Base-by-base conservation (phyloP, 2,797 vertebrate species). In the Pangasius macronema region DNA sequence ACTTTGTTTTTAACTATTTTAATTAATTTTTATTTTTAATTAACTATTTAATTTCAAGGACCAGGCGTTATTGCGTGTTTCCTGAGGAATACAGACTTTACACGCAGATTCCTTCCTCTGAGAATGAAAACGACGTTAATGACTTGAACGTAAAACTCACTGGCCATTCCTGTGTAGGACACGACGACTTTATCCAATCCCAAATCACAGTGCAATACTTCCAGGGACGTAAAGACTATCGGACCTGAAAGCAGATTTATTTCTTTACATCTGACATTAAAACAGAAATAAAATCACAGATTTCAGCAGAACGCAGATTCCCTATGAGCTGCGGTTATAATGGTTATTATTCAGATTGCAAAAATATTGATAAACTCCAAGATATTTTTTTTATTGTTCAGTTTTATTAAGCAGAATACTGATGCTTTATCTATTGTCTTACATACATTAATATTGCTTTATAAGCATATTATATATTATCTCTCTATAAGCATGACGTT, bases 371-470 rank as follows among this genome's bases (percentile, higher is more conserved):
- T 63, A n/a, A 10, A 65, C 11, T 27, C 6, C 8, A 0, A 55
- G 14, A 55, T 55, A 63, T 61, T 24, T 59, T 59, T 27, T 24
- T 27, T 61, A 24, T 9, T 27, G 0, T 61, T 10, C 22, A 27
- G 22, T 61, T 61, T 59, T 59, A 55, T 49, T 49, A 49, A 49
- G 16, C 13, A 59, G 57, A 8, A 61, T 61, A 61, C 1, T 61
- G 8, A 61, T 61, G 59, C 22, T 61, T 61, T 61, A 59, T 59
- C 57, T 20, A 27, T 27, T 8, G 24, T 61, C 24, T 61, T 27
- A 61, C 8, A 61, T 42, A 42, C 6, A n/a, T 63, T 16, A 33
- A 68, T 5, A 9, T 84, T 73, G 61, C 86, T 88, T 83, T 70
- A 33, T 70, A 51, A 61, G 2, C 39, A 39, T 39, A 39, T 39